Evolutionary conservation across 2,113 vertebrate genomes (phyloP).

Genomic region (Nanorana parkeri): DNA sequence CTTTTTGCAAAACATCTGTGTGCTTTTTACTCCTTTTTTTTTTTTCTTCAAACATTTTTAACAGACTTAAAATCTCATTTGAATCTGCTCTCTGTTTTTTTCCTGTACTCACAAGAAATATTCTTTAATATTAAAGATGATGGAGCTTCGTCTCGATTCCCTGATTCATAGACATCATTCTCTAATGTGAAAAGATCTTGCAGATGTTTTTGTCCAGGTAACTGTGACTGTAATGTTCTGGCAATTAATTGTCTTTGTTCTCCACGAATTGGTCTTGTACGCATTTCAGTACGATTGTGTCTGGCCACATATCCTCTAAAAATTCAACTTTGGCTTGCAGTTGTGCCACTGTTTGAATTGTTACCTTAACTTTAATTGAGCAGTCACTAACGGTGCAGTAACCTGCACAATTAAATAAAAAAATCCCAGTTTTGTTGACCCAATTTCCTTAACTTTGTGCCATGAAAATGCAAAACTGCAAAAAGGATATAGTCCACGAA

Average conservation of each 20-base stretch:
- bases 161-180: neutral
- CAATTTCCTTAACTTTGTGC: conserved; percentile 3
- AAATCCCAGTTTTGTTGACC: neutral
- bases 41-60: neutral
- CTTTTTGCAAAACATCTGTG: conserved; percentile 4
- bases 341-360: neutral
- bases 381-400: neutral
- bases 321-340: neutral
- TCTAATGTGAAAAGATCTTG: neutral
- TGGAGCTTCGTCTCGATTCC: conserved; percentile 8
- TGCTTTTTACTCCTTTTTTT: neutral
- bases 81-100: neutral
- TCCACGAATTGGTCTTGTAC: neutral
- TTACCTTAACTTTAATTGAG: neutral
- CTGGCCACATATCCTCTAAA: neutral
- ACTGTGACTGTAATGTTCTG: neutral
- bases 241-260: neutral
- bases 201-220: conserved; percentile 10
- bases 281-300: neutral
- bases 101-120: neutral
- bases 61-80: conserved; percentile 1
- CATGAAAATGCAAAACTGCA: conserved; percentile 16
- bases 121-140: neutral
- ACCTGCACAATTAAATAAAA: conserved; percentile 1
- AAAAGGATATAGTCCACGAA: neutral